Conservation (phyloP, 35 echinoderm and acorn worm genomes). For the Amphiura filiformis region DNA sequence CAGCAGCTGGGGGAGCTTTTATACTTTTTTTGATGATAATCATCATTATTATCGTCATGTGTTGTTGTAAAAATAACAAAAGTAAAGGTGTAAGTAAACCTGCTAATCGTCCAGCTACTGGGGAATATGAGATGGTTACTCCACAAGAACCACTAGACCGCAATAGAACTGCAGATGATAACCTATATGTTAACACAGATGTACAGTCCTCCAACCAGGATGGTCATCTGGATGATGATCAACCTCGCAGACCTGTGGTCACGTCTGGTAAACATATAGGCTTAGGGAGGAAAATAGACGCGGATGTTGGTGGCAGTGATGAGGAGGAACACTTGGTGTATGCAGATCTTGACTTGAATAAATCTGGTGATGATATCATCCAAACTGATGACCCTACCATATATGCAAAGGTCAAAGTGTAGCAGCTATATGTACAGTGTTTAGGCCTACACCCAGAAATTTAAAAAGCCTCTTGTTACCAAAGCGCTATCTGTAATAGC, state of each 20-base stretch:
- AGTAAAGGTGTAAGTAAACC: neutral
- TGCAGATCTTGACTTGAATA: neutral
- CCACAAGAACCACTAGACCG: neutral
- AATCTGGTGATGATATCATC: neutral
- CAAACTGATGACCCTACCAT: neutral
- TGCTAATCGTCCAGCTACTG: neutral
- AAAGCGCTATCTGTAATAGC: too few species aligned
- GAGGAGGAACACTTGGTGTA: too few species aligned
- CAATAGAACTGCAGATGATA: too few species aligned
- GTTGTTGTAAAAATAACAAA: neutral
- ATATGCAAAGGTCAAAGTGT: neutral
- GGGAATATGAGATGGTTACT: neutral
- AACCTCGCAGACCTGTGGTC: neutral
- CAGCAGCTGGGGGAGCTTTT: neutral
- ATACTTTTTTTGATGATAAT: neutral
- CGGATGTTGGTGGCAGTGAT: too few species aligned
- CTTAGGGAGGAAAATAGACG: too few species aligned
- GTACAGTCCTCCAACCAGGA: neutral
- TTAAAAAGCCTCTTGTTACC: too few species aligned
- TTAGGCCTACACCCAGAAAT: too few species aligned
- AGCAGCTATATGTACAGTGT: neutral
- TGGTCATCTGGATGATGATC: neutral
- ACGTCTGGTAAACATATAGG: neutral
- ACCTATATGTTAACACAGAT: neutral
- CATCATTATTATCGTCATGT: neutral